Conservation (phyloP, 2,888 invertebrate genomes). For the Nymphalis urticae region DNA sequence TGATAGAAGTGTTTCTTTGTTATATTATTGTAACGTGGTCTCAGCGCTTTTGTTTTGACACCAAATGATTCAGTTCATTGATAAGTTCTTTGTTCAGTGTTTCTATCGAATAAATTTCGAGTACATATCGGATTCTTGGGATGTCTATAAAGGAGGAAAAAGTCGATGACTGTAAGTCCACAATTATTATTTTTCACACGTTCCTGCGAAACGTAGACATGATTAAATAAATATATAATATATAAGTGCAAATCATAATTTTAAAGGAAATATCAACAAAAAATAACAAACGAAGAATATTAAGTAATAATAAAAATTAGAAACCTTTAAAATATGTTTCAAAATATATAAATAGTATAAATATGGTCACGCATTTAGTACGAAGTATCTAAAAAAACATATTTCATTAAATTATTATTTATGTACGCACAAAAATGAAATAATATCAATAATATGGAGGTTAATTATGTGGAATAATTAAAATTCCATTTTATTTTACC, state of each 20-base stretch:
- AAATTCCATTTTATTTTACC: background rate
- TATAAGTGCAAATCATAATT: no score
- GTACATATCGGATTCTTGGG: conserved; percentile 33
- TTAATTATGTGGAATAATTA: background rate
- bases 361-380: no score
- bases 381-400: no score
- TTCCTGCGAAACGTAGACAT: background rate
- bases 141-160: conserved; percentile 43
- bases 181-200: conserved; percentile 26
- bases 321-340: no score
- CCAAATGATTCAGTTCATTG: conserved; percentile 46
- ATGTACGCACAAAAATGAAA: no score
- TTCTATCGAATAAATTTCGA: conserved; percentile 34
- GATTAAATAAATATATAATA: no score
- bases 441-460: no score
- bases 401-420: no score
- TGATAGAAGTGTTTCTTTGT: conserved; percentile 56
- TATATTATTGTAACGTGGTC: conserved; percentile 48
- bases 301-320: no score
- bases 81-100: conserved; percentile 49
- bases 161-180: conserved; percentile 53
- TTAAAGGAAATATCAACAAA: no score
- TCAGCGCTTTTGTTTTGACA: conserved; percentile 47
- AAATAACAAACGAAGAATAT: no score
- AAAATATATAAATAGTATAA: no score